These are phyloP conservation scores for Lucinisca nassula DNA, from an alignment of 2,888 invertebrate genomes.

Conservation along the genomic window DNA sequence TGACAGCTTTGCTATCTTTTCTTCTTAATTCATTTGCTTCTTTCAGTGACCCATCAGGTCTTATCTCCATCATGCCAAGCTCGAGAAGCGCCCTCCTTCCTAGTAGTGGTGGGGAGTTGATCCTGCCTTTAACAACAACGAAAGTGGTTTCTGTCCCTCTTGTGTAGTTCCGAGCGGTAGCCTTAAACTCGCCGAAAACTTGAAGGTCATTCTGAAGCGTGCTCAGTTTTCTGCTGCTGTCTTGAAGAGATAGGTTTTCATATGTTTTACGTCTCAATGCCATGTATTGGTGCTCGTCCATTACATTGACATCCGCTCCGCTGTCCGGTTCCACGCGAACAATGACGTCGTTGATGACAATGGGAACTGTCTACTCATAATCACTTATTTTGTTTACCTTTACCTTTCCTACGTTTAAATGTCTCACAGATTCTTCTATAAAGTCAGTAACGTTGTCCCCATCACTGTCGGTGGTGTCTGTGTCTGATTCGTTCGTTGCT, in stretches of 20 bases:
- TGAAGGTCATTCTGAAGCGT: conserved; percentile 15
- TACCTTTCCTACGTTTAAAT: background rate
- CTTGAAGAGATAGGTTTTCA: background rate
- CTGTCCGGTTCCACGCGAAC: conserved; percentile 25
- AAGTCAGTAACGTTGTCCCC: background rate
- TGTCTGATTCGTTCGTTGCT: background rate
- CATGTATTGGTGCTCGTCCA: conserved; percentile 26
- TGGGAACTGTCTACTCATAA: background rate
- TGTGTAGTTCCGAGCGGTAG: conserved; percentile 20
- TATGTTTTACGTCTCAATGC: background rate
- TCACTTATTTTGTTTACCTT: background rate
- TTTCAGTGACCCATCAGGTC: background rate
- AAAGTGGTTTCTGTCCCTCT: conserved; percentile 4
- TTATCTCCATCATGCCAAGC: conserved; percentile 24
- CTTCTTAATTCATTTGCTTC: conserved; percentile 15
- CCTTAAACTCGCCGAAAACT: conserved; percentile 20
- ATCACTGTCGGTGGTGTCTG: background rate
- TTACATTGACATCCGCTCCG: conserved; percentile 30
- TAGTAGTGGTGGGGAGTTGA: conserved; percentile 29
- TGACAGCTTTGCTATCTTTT: background rate
- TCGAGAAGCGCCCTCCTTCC: background rate
- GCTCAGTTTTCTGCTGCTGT: conserved; percentile 1
- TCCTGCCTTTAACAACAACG: background rate
- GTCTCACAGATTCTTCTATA: background rate
- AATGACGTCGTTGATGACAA: conserved; percentile 18